These are phyloP conservation scores for Petrocephalus microphthalmus DNA, from an alignment of 2,113 vertebrate genomes.

Conservation along the genomic window DNA sequence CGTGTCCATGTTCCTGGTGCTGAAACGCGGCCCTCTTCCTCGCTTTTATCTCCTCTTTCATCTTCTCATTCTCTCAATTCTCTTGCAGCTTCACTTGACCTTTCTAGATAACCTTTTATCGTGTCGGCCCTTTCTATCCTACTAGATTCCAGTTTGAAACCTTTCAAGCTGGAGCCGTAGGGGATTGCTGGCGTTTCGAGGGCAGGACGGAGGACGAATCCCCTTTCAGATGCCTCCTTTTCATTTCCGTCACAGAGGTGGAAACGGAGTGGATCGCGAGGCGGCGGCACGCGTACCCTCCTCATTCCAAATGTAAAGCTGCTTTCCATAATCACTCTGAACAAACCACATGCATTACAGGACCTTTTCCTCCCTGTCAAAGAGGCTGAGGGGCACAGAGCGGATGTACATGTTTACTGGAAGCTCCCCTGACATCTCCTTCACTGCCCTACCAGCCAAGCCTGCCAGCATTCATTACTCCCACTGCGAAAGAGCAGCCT, in stretches of 20 bases:
- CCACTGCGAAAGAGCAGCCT: background rate
- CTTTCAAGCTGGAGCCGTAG: background rate
- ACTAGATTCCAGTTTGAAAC: slow-evolving; percentile 14
- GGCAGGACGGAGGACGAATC: slow-evolving; percentile 22
- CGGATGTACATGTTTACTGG: background rate
- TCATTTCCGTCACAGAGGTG: slow-evolving; percentile 13
- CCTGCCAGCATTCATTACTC: background rate
- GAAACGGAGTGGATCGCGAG: background rate
- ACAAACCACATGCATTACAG: background rate
- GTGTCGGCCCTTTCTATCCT: slow-evolving; percentile 4
- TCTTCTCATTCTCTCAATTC: slow-evolving; percentile 36
- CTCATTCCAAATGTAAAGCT: background rate
- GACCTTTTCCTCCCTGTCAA: background rate
- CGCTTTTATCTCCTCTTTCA: slow-evolving; percentile 35
- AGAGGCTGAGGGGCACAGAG: background rate
- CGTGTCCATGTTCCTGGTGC: background rate
- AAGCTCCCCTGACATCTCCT: background rate
- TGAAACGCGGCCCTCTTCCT: background rate
- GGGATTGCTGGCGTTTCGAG: background rate
- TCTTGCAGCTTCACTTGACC: slow-evolving; percentile 19
- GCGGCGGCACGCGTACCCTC: background rate
- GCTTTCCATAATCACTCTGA: slow-evolving; percentile 2
- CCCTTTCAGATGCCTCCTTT: slow-evolving; percentile 11
- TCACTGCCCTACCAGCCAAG: background rate
- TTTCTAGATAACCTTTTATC: slow-evolving; percentile 11